These are phyloP conservation scores for Eupithecia subfuscata DNA, from an alignment of 2,888 invertebrate genomes.

Conservation along the genomic window DNA sequence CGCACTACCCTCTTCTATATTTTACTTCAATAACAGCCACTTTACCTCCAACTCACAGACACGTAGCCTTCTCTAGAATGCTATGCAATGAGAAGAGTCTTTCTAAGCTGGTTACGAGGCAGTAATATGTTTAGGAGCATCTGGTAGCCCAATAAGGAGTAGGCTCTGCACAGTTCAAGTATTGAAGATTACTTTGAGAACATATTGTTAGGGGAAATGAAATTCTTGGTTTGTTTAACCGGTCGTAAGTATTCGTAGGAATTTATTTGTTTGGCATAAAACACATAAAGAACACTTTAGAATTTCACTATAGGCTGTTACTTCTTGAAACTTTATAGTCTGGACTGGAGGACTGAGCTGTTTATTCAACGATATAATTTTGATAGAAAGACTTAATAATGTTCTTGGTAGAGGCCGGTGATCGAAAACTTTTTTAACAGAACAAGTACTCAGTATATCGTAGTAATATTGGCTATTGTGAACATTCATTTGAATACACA, in stretches of 20 bases:
- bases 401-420: no score
- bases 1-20: conserved; percentile 72
- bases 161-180: conserved; percentile 39
- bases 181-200: conserved; percentile 57
- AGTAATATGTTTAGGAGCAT: conserved; percentile 43
- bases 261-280: conserved; percentile 7
- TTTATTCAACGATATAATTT: neutral
- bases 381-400: neutral
- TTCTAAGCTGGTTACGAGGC: conserved; percentile 34
- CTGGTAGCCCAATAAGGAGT: conserved; percentile 64
- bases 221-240: conserved; percentile 23
- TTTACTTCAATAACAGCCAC: conserved; percentile 63
- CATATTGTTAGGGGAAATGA: conserved; percentile 48
- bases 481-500: no score
- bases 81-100: conserved; percentile 40
- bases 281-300: conserved; percentile 1
- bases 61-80: no score
- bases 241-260: conserved; percentile 17
- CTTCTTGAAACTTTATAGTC: neutral
- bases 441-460: no score
- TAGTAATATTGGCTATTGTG: no score
- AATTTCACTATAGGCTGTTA: conserved; percentile 1
- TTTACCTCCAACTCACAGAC: conserved; percentile 23
- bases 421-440: no score
- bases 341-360: neutral